Base-by-base conservation (phyloP, 2,888 invertebrate species). In the Anoplius nigerrimus region DNA sequence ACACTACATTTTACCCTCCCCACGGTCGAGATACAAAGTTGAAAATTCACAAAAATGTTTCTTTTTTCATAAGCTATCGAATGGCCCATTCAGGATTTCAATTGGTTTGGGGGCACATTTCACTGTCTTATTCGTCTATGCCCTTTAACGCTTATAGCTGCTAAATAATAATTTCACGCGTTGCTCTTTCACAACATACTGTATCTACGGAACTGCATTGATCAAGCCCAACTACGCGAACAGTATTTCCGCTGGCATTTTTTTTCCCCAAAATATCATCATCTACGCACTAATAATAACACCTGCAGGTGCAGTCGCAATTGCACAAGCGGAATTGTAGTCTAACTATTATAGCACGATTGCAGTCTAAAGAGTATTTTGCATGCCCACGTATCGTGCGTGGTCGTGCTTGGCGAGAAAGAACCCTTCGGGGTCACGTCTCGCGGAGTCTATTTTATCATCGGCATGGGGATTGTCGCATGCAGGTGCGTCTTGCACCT, bases 401-500 rank as follows among this genome's bases (percentile, higher is more conserved):
- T 22, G 24, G 24, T 24, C 24, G 21, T 53, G 6, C 22, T 11
- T 4, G 16, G 16, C 48, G 48, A 48, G 18, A 48, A 52, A 52
- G 21, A 52, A 15, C 22, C 52, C 22, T 21, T 20, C 21, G 52
- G 52, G 61, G 66, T 63, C 48, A 66, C 61, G 18, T 46, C 60
- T 56, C 62, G 48, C 62, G 52, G 45, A 22, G 54, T 66, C 72
- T 76, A 76, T 79, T 82, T 80, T 58, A 43, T 56, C 61, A 22
- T 56, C 15, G 21, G 11, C 48, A 21, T 21, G 20, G 21, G 52
- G 52, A 18, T 42, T 48, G 27, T 53, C 48, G 72, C 27, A 34
- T 20, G 76, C 79, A 78, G 77, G 77, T 78, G 79, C 69, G 58
- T 13, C 15, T 0, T 24, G 73, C 78, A 78, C 77, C 77, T 75